phyloP scores from a whole-genome alignment of 1,140 invertebrate species.

The Microvelia longipes region DNA sequence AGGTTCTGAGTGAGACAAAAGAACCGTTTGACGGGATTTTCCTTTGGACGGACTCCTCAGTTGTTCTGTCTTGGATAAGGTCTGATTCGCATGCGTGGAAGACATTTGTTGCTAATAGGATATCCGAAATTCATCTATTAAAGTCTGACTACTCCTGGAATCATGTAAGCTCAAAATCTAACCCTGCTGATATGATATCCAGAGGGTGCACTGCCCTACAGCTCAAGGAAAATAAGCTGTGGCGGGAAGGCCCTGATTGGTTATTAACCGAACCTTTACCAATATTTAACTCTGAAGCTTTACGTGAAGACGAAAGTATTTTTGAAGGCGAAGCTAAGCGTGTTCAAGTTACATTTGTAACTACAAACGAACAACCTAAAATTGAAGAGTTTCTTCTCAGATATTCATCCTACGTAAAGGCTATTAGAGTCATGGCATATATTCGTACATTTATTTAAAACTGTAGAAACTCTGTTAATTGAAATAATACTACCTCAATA shows the following conservation, averaged over 20 bases:
- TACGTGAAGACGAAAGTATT: background rate
- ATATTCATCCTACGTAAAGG: background rate
- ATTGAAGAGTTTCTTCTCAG: background rate
- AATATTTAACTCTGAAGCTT: background rate
- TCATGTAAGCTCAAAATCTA: slow-evolving; percentile 18
- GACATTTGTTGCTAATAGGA: background rate
- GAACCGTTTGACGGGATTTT: background rate
- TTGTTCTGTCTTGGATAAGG: background rate
- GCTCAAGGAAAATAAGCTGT: slow-evolving; percentile 12
- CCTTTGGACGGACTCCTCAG: background rate
- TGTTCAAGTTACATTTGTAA: background rate
- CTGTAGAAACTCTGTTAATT: background rate
- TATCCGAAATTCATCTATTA: background rate
- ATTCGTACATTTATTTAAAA: background rate
- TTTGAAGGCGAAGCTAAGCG: background rate
- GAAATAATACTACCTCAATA: background rate
- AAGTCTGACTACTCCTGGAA: background rate
- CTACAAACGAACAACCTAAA: background rate
- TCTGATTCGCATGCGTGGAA: background rate
- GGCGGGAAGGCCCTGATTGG: slow-evolving; percentile 19
- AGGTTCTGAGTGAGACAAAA: background rate
- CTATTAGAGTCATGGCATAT: background rate
- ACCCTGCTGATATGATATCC: slow-evolving; percentile 26
- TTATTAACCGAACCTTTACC: slow-evolving; percentile 2
- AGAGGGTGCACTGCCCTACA: slow-evolving; percentile 17